Evolutionary conservation across 2,113 vertebrate genomes (phyloP).

Genomic region (Brienomyrus longianalis): DNA sequence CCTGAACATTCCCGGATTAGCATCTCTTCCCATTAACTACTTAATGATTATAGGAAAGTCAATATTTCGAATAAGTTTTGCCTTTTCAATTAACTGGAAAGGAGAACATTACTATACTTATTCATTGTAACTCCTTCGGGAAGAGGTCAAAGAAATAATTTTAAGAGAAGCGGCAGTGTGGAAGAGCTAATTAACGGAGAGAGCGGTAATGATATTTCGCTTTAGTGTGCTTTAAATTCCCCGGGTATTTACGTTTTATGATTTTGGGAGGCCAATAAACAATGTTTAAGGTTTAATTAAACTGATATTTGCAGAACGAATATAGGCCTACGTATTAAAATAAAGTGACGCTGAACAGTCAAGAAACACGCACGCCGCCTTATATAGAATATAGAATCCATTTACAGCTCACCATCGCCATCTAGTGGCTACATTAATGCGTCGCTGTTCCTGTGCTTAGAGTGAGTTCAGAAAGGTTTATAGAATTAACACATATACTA

Average conservation of each 20-base stretch:
- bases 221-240: background rate
- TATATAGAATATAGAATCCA: too few relatives aligned
- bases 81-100: background rate
- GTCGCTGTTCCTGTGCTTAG: background rate
- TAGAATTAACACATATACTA: too few relatives aligned
- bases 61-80: background rate
- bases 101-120: background rate
- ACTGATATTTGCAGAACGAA: background rate
- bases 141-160: background rate
- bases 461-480: background rate
- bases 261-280: background rate
- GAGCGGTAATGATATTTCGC: background rate
- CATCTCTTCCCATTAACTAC: background rate
- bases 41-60: background rate
- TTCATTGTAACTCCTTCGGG: background rate
- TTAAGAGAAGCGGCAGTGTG: background rate
- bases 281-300: background rate
- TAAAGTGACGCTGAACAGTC: background rate
- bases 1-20: background rate
- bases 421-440: conserved; percentile 1
- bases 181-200: background rate
- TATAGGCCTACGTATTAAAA: background rate
- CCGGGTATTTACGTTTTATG: background rate
- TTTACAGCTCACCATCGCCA: conserved; percentile 2
- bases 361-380: background rate